Conservation (phyloP, 53 echinoderm and acorn worm genomes). For the Holothuria leucospilota region DNA sequence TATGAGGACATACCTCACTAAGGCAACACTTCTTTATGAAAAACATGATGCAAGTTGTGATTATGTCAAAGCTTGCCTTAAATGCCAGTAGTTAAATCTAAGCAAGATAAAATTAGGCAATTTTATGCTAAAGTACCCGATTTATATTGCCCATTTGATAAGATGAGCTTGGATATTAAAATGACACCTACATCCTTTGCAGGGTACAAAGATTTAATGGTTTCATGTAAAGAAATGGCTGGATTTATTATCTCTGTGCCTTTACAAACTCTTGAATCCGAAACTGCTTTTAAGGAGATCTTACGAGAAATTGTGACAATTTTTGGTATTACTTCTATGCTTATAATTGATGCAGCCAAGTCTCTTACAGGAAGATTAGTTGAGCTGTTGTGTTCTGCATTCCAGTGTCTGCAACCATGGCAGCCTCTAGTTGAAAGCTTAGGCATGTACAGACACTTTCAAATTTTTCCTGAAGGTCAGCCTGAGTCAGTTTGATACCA, state of each 20-base stretch:
- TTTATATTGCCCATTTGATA: slow-evolving; percentile 33
- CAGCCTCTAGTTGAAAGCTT: slow-evolving; percentile 48
- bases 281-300: slow-evolving; percentile 54
- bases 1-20: no score
- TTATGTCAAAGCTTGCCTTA: no score
- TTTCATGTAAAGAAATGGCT: slow-evolving; percentile 56
- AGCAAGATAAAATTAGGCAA: slow-evolving; percentile 43
- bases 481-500: slow-evolving; percentile 57
- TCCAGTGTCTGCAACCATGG: slow-evolving; percentile 58
- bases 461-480: slow-evolving; percentile 42
- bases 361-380: slow-evolving; percentile 46
- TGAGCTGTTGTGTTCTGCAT: slow-evolving; percentile 26
- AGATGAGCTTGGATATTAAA: slow-evolving; percentile 45
- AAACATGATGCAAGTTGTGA: no score
- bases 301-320: slow-evolving; percentile 53
- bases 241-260: slow-evolving; percentile 56
- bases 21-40: no score
- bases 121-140: slow-evolving; percentile 53
- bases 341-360: slow-evolving; percentile 48
- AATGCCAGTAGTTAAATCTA: slow-evolving; percentile 49
- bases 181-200: slow-evolving; percentile 33
- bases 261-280: slow-evolving; percentile 42
- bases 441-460: slow-evolving; percentile 55
- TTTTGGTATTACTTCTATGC: slow-evolving; percentile 25
- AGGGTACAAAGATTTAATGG: slow-evolving; percentile 61